Percentiles rank a stretch among this genome's conserved stretches.
phyloP scores from a whole-genome alignment of 2,888 invertebrate genomes.

The Pemphredon lugubris region DNA sequence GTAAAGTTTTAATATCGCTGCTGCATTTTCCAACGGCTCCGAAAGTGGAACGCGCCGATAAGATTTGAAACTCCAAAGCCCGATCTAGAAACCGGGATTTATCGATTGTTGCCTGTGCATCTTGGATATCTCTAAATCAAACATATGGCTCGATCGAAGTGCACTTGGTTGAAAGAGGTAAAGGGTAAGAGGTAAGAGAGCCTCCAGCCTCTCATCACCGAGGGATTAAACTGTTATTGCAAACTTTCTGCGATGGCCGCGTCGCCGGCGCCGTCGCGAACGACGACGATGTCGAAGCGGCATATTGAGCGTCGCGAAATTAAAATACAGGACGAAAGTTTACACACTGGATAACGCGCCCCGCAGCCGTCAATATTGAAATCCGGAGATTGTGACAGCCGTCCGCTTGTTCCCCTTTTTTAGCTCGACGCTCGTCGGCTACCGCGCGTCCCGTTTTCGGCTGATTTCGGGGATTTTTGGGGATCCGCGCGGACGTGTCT shows the following conservation, averaged over 20 bases:
- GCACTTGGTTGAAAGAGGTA: conserved; percentile 63
- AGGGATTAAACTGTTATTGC: conserved; percentile 79
- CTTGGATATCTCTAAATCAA: conserved; percentile 67
- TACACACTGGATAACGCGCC: conserved; percentile 74
- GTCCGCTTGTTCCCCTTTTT: conserved; percentile 46
- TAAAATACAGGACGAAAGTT: conserved; percentile 76
- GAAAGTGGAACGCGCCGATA: too few relatives aligned
- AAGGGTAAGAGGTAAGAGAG: conserved; percentile 61
- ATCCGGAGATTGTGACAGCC: conserved; percentile 69
- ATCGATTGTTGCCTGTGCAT: conserved; percentile 67
- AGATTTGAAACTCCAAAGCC: conserved; percentile 22
- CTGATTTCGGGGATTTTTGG: conserved; percentile 51
- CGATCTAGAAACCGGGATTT: conserved; percentile 43
- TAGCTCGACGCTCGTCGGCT: conserved; percentile 10
- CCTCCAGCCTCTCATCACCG: conserved; percentile 74
- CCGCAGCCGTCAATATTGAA: conserved; percentile 74
- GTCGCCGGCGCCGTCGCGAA: conserved; percentile 48
- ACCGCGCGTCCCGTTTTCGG: conserved; percentile 41
- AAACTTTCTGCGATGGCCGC: conserved; percentile 64
- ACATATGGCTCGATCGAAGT: conserved; percentile 70
- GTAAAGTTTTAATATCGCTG: too few relatives aligned
- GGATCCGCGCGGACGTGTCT: conserved; percentile 28
- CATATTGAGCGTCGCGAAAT: conserved; percentile 74
- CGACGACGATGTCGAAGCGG: conserved; percentile 33
- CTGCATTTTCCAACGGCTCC: too few relatives aligned